A percentile compares a stretch with the other conserved stretches of the same genome.
Evolutionary conservation across 2,113 vertebrate genomes (phyloP).

Genomic region (Dicentrarchus labrax): DNA sequence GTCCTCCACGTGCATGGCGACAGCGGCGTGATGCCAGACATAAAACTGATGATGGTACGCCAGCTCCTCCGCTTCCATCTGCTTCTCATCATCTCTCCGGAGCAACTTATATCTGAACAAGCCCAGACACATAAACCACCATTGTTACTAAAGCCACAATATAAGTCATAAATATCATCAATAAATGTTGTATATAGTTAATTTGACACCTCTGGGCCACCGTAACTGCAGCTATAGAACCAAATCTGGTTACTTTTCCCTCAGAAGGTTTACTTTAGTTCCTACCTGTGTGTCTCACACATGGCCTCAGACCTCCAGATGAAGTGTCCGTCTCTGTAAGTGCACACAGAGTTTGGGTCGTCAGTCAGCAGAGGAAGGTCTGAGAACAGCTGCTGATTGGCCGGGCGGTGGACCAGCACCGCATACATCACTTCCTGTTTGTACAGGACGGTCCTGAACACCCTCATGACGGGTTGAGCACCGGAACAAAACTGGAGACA

Average conservation of each 20-base stretch:
- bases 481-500: constrained; percentile 26
- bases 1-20: not conserved
- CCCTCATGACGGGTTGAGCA: not conserved
- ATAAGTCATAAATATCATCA: too few species aligned
- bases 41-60: accelerated
- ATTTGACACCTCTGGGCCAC: too few species aligned
- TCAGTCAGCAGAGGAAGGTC: constrained; percentile 15
- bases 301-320: constrained; percentile 66
- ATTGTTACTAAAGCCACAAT: too few species aligned
- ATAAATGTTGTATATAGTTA: too few species aligned
- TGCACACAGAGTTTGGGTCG: constrained; percentile 32
- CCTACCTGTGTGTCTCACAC: constrained; percentile 40
- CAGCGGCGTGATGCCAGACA: constrained; percentile 31
- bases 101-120: constrained; percentile 11
- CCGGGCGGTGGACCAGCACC: too few species aligned
- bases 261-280: too few species aligned
- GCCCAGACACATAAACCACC: too few species aligned
- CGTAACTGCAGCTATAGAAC: too few species aligned
- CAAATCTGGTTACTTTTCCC: too few species aligned
- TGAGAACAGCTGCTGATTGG: not conserved
- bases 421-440: constrained; percentile 35
- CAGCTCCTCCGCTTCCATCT: not conserved
- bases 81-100: accelerated
- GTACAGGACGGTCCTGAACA: constrained; percentile 34
- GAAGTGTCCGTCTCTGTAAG: constrained; percentile 26